phyloP scores from a whole-genome alignment of 1,140 invertebrate genomes.

The Argopecten irradians region DNA sequence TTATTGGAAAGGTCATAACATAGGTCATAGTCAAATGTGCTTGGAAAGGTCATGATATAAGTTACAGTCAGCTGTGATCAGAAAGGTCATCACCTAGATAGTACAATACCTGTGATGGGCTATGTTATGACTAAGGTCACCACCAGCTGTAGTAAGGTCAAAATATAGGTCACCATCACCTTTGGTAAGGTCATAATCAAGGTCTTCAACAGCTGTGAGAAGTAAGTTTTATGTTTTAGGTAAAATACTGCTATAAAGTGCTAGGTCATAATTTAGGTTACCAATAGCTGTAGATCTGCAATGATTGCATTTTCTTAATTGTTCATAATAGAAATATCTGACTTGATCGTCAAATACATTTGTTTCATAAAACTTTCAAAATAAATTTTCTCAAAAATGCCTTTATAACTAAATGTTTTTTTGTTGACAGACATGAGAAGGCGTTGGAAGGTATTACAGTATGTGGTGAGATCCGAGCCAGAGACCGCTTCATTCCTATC shows the following conservation, averaged over 20 bases:
- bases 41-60: too few relatives aligned
- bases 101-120: too few relatives aligned
- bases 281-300: too few relatives aligned
- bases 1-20: too few relatives aligned
- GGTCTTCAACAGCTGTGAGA: neutral
- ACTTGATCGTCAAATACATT: neutral
- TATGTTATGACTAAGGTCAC: too few relatives aligned
- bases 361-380: neutral
- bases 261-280: neutral
- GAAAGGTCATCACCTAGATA: too few relatives aligned
- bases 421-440: slow-evolving; percentile 84
- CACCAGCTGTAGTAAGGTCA: too few relatives aligned
- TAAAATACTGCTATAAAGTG: neutral
- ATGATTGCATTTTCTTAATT: too few relatives aligned
- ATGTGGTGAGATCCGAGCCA: slow-evolving; percentile 87
- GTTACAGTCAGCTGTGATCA: too few relatives aligned
- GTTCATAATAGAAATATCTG: too few relatives aligned
- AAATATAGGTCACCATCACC: too few relatives aligned
- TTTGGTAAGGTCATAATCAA: neutral
- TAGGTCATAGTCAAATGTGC: too few relatives aligned
- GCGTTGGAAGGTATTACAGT: slow-evolving; percentile 94
- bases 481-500: slow-evolving; percentile 90
- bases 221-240: neutral
- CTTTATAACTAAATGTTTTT: slow-evolving; percentile 8
- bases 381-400: neutral